Evolutionary conservation across 2,888 invertebrate species (phyloP).

Genomic region (Autographa gamma): DNA sequence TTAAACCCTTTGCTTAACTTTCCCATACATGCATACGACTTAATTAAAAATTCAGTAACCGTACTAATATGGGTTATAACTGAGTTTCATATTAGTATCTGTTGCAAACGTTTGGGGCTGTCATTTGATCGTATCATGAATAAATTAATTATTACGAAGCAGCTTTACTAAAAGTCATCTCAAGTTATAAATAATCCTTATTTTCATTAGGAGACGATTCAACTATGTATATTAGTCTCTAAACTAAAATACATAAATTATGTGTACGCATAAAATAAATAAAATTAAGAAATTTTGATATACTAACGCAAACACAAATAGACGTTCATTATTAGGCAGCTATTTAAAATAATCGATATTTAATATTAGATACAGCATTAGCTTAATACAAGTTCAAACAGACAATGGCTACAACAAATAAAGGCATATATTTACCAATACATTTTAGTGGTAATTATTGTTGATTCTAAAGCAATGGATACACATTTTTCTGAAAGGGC

Average conservation of each 20-base stretch:
- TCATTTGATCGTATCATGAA: constrained; percentile 16
- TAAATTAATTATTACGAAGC: constrained; percentile 31
- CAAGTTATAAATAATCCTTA: too few species aligned
- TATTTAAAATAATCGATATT: background rate
- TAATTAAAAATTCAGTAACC: constrained; percentile 53
- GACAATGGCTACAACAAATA: constrained; percentile 42
- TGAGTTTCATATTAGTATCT: constrained; percentile 42
- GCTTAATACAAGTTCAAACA: constrained; percentile 47
- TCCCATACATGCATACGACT: constrained; percentile 35
- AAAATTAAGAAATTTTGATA: too few species aligned
- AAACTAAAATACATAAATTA: too few species aligned
- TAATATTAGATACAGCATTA: constrained; percentile 21
- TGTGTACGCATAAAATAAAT: too few species aligned
- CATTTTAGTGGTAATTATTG: constrained; percentile 61
- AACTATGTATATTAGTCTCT: too few species aligned
- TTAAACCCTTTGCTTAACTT: constrained; percentile 56
- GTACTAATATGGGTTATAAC: constrained; percentile 50
- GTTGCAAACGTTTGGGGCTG: constrained; percentile 33
- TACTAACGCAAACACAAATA: constrained; percentile 5
- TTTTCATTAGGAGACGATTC: too few species aligned
- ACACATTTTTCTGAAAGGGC: constrained; percentile 78
- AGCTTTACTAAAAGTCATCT: background rate
- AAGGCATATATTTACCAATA: constrained; percentile 49
- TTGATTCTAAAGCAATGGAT: constrained; percentile 67
- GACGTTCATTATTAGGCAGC: constrained; percentile 10